Base-by-base conservation (phyloP, 1,140 invertebrate genomes). In the Temnothorax longispinosus region DNA sequence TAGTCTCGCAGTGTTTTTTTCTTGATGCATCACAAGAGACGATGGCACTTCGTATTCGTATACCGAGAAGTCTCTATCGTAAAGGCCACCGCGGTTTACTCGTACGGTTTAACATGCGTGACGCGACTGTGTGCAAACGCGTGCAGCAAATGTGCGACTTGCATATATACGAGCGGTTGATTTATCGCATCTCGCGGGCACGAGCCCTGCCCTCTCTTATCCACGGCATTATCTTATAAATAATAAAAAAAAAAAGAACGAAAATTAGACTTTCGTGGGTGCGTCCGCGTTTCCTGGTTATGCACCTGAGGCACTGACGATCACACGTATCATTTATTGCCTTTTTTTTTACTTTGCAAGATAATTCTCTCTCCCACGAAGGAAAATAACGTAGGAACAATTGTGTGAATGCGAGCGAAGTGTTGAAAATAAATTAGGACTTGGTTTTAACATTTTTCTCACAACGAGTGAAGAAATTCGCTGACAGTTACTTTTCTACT, bases 151-250 rank as follows among this genome's bases (percentile, higher is more conserved):
- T 47, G 38, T 52, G 62, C 47, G 74, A 47, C 21, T 77, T 65
- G 72, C 71, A 77, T 64, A 85, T 56, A 35, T 77, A 88, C 87
- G 62, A 71, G n/a, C 52, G 13, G 5, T 52, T 88, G 87, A 88
- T 91, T 91, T 91, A 91, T 91, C 88, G 82, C 72, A 64, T 86
- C 44, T 50, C 81, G 52, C 86, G 52, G 27, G 54, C 85, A 75
- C 74, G 35, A 74, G 65, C 54, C 54, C 54, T 75, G n/a, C 11
- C 54, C 52, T 88, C 69, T 86, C 86, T 62, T 50, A 41, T 44
- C 50, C 62, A 2, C 65, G 8, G 60, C 35, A 85, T 90, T 90
- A 90, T 90, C 86, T 90, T 62, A 56, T 81, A 62, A 87, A 90
- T 88, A 41, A 4, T 85, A 32, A 74, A 88, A 78, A 64, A 64